Percentiles rank a stretch among this genome's conserved stretches.
phyloP scores from a whole-genome alignment of 2,797 vertebrate species.

The Champsocephalus gunnari region DNA sequence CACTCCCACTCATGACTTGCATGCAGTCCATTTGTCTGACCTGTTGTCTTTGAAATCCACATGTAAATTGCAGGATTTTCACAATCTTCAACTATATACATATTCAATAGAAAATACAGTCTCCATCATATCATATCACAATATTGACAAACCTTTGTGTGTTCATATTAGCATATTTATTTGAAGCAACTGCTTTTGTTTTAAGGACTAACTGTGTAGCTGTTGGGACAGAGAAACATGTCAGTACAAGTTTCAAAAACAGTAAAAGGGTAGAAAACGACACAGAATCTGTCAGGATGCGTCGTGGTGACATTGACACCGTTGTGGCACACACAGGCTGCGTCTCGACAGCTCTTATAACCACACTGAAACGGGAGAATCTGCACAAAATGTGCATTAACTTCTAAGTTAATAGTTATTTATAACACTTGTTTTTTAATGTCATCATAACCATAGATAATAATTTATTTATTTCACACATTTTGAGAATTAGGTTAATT shows the following conservation, averaged over 20 bases:
- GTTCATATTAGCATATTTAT: background rate
- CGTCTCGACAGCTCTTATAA: background rate
- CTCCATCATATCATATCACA: too few species aligned
- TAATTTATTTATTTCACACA: background rate
- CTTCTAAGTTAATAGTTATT: background rate
- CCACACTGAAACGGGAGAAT: background rate
- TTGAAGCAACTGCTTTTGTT: background rate
- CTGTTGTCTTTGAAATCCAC: too few species aligned
- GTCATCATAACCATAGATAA: background rate
- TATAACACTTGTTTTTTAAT: background rate
- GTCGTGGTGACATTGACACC: slow-evolving; percentile 4
- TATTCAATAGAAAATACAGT: too few species aligned
- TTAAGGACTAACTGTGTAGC: background rate
- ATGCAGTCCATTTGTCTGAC: slow-evolving; percentile 11
- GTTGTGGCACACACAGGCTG: background rate
- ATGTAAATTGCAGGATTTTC: too few species aligned
- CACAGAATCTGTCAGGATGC: background rate
- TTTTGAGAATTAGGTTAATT: background rate
- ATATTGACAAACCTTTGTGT: background rate
- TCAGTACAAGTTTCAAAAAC: background rate
- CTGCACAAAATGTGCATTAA: background rate
- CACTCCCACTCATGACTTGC: slow-evolving; percentile 1
- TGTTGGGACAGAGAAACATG: background rate
- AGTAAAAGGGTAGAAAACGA: background rate
- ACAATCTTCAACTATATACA: too few species aligned